Evolutionary conservation across 2,888 invertebrate genomes (phyloP), one percentile per base, ranked within the genome.

Genomic region (Tanytarsus gracilentus): DNA sequence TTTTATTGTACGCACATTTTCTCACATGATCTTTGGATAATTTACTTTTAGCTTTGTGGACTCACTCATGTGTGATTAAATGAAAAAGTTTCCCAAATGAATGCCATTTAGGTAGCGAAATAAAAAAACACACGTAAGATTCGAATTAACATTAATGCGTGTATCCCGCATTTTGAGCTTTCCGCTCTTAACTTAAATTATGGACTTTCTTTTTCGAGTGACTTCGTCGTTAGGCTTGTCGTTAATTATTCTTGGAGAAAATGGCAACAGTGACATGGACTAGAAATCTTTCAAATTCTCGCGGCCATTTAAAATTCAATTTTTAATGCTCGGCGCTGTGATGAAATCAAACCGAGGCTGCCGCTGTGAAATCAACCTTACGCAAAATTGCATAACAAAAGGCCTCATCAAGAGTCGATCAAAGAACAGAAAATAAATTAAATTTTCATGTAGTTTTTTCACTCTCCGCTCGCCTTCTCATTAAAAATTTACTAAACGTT

Each of bases 401-500:
- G n/a, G n/a, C n/a, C n/a, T n/a, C n/a, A n/a, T n/a, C n/a, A n/a
- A n/a, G n/a, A n/a, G n/a, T n/a, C n/a, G n/a, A n/a, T n/a, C n/a
- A 55, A 55, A 33, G 23, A 55, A 39, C 11, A 26, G 29, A 58
- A 40, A 27, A 59, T 49, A 60, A 60, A 50, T 60, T 60, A 50
- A 60, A 60, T 50, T 60, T 60, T 50, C 50, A 50, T 60, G 60
- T 59, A 44, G 23, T 50, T 48, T 29, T 50, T 30, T 59, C 39
- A 33, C 27, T 29, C 5, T 50, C n/a, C 18, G 25, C 14, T 14
- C 33, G 29, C 50, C 30, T 60, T 60, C 50, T 60, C 60, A 60
- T 60, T 60, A 60, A 60, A 33, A 60, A 60, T 60, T 60, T 60
- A 60, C 60, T 60, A 60, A 60, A 60, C 60, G 60, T 50, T 60